Percentiles rank a stretch among this genome's conserved stretches.
Conservation (phyloP, 2,113 vertebrate genomes). For the Nothobranchius furzeri region DNA sequence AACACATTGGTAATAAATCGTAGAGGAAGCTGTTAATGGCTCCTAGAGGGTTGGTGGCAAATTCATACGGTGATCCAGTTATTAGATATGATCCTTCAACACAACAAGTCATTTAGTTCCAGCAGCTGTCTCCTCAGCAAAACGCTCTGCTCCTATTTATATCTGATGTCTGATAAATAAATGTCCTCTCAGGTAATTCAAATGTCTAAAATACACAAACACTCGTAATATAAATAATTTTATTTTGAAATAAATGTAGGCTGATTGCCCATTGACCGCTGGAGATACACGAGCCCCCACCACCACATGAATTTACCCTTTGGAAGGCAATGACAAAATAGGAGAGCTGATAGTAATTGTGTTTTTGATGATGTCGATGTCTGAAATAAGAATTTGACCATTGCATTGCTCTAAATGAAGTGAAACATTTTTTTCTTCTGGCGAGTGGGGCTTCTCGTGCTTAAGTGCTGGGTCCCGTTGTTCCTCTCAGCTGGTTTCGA, state of each 20-base stretch:
- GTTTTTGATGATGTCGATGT: too few species aligned
- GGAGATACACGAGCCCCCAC: too few species aligned
- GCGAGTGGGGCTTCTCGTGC: too few species aligned
- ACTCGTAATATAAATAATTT: conserved; percentile 9
- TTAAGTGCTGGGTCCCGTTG: too few species aligned
- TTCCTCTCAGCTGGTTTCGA: too few species aligned
- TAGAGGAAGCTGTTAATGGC: conserved; percentile 31
- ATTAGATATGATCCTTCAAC: conserved; percentile 50
- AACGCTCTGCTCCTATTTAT: conserved; percentile 14
- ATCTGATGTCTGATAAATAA: conserved; percentile 10
- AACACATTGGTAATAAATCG: conserved; percentile 40
- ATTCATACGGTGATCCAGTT: conserved; percentile 52
- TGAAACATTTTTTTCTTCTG: too few species aligned
- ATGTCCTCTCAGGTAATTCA: neutral
- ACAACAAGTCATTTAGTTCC: conserved; percentile 45
- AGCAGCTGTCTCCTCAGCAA: conserved; percentile 34
- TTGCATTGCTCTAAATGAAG: too few species aligned
- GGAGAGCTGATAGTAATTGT: too few species aligned
- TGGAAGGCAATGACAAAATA: too few species aligned
- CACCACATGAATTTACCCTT: too few species aligned
- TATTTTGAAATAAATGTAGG: conserved; percentile 28
- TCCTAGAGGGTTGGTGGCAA: conserved; percentile 62
- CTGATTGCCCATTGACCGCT: too few species aligned
- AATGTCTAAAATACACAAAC: neutral
- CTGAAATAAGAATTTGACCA: too few species aligned